These are phyloP conservation scores for Hydrotaea diabolus DNA, from an alignment of 2,888 invertebrate genomes.

Conservation along the genomic window DNA sequence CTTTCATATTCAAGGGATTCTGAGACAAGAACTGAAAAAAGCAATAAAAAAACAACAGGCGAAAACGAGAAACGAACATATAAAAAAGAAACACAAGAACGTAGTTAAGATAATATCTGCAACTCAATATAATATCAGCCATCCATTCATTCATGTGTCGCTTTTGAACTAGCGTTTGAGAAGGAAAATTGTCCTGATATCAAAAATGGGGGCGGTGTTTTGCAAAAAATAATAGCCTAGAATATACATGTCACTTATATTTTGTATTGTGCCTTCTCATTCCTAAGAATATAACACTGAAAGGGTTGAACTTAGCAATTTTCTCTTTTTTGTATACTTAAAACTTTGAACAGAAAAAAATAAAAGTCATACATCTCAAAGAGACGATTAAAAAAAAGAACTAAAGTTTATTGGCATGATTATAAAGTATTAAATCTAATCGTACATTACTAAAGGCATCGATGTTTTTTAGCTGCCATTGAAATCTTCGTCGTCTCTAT, in stretches of 20 bases:
- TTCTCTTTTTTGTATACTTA: background rate
- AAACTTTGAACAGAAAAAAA: background rate
- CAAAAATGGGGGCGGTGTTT: too few relatives aligned
- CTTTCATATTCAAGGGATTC: background rate
- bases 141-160: background rate
- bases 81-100: slow-evolving; percentile 16
- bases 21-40: background rate
- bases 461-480: background rate
- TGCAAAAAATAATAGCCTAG: background rate
- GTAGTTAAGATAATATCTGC: slow-evolving; percentile 25
- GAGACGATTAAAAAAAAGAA: background rate
- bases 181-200: too few relatives aligned
- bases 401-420: background rate
- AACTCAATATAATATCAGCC: slow-evolving; percentile 16
- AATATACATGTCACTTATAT: background rate
- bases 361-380: background rate
- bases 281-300: background rate
- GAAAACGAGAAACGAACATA: slow-evolving; percentile 6
- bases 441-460: background rate
- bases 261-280: background rate
- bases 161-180: background rate
- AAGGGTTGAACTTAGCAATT: background rate
- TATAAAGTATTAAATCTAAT: slow-evolving; percentile 7
- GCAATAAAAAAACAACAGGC: background rate
- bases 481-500: background rate